A percentile compares a stretch with the other conserved stretches of the same genome.
Evolutionary conservation across 2,888 invertebrate species (phyloP).

Genomic region (Notocelia uddmanniana): DNA sequence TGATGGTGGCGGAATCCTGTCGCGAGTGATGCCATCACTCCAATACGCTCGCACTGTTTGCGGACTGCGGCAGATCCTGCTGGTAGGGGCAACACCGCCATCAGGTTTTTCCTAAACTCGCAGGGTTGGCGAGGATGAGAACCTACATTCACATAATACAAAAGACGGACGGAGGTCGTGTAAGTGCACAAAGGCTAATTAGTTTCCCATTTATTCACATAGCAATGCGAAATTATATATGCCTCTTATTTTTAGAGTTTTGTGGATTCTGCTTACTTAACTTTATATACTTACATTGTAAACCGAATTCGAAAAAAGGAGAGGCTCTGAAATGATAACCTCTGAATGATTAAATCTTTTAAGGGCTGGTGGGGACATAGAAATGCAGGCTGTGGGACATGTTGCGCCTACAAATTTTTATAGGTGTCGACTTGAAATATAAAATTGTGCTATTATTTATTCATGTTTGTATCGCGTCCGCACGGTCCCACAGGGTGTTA

Average conservation of each 20-base stretch:
- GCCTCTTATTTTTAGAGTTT: not conserved
- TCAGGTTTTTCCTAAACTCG: not conserved
- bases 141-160: not conserved
- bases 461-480: too few relatives aligned
- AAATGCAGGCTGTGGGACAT: too few relatives aligned
- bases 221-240: conserved; percentile 15
- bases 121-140: not conserved
- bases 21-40: not conserved
- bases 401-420: too few relatives aligned
- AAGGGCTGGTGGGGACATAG: too few relatives aligned
- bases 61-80: not conserved
- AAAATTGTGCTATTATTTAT: not conserved
- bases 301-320: too few relatives aligned
- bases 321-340: too few relatives aligned
- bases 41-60: not conserved
- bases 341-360: too few relatives aligned
- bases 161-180: not conserved
- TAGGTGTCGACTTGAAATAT: not conserved
- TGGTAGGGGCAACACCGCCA: not conserved
- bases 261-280: not conserved
- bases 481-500: too few relatives aligned
- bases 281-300: too few relatives aligned
- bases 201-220: not conserved
- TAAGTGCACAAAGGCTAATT: not conserved
- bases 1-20: not conserved